Evolutionary conservation across 2,113 vertebrate genomes (phyloP), one percentile per base, ranked within the genome.

Genomic region (Dipodomys spectabilis): DNA sequence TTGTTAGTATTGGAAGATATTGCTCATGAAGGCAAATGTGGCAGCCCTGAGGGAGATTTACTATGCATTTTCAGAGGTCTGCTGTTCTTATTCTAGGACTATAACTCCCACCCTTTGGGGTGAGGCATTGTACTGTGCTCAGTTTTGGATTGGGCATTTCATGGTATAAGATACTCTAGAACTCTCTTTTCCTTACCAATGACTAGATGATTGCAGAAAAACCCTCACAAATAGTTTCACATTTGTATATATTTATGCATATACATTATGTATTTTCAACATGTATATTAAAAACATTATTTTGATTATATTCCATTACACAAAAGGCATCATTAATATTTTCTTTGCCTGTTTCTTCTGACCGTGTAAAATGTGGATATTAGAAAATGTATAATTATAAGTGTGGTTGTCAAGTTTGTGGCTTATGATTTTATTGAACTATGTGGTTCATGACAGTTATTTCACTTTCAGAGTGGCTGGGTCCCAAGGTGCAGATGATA

Each of bases 271-370:
- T 57, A 57, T 57, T 57, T 57, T 53, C 49, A 53, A 53, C 53
- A 30, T 28, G 82, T 80, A 7, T 20, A 53, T 19, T 75, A 65
- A 88, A 93, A 64, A 81, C 8, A 73, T 11, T 79, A 23, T 79
- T 89, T 82, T 80, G 39, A 86, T n/a, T 35, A 64, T 45, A 86
- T 16, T 79, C n/a, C 12, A 16, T 87, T 57, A 67, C 32, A 73
- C 44, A 65, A 94, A 89, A 92, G 6, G 25, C 74, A 45, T 57
- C 69, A 85, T 65, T 92, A 64, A 44, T 87, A 83, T 81, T 72
- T 86, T 72, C 71, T 82, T 94, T 16, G 11, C 27, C 49, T 82
- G 49, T 44, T 64, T 88, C 8, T 53, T 91, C 74, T 91, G 53
- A 65, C 22, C 64, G 2, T 77, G 94, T 81, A 78, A 86, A 89